Evolutionary conservation across 2,113 vertebrate species (phyloP), one percentile per base, ranked within the genome.

Genomic region (Microcebus ravelobensis): DNA sequence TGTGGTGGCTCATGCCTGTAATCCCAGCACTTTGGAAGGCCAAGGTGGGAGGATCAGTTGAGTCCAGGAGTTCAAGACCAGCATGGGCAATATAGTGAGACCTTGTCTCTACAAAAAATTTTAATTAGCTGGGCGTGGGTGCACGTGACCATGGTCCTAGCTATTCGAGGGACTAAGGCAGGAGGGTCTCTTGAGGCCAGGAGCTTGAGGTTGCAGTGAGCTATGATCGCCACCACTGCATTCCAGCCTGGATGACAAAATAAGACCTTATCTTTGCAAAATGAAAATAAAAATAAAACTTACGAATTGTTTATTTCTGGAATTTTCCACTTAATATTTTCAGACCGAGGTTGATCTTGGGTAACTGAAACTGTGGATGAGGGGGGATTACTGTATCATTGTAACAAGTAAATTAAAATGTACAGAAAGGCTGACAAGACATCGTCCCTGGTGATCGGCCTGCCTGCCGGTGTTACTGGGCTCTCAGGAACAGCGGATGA

Each of bases 361-460:
- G 42, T 48, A 45, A 48, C 73, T 48, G 73, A 48, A 76, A 67
- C 31, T 67, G 73, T 27, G 45, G 73, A 76, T 48, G 1, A 11
- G 42, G 6, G 27, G 27, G 73, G 8, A 31, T 14, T 10, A 29
- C 73, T 76, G 73, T 48, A 18, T 48, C 23, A 9, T 31, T 31
- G 6, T 81, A 67, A 36, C 18, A 71, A 9, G 59, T 42, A 52
- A 48, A 10, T 48, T 14, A 15, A 9, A 23, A 42, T 1, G 0
- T 5, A 29, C 1, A 3, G 5, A 20, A 55, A 50, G 55, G 73
- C 42, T 14, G 18, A 17, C 2, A 12, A 2, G 85, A 13, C 1
- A 0, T 27, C 6, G 5, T 52, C 27, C 1, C 0, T 3, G 55
- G 18, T 0, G 7, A 3, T 1, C 0, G 4, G 63, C 21, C 18